These are phyloP conservation scores for Pelodiscus sinensis DNA, from an alignment of 2,113 vertebrate genomes.

Conservation along the genomic window DNA sequence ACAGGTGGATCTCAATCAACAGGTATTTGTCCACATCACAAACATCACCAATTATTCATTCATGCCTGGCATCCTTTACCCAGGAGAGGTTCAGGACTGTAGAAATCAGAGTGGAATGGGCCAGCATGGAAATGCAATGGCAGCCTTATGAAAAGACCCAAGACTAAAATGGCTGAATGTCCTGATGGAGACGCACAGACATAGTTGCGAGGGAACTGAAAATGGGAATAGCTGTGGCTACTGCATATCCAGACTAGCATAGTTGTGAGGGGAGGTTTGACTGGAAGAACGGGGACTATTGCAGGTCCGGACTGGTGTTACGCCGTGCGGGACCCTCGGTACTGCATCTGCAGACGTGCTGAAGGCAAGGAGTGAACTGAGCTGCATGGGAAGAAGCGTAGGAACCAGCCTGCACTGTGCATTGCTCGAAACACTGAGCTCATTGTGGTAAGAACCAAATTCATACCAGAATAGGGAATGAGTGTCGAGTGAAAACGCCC, in stretches of 20 bases:
- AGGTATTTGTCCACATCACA: background rate
- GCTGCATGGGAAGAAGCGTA: background rate
- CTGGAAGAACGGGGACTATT: background rate
- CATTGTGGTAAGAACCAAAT: background rate
- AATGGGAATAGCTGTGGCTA: background rate
- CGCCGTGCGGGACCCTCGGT: background rate
- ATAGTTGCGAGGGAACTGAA: background rate
- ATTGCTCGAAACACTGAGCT: background rate
- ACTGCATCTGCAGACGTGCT: background rate
- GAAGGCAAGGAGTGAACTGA: background rate
- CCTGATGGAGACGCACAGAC: background rate
- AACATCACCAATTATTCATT: background rate
- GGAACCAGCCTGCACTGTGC: background rate
- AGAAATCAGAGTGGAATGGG: background rate
- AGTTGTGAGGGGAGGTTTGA: background rate
- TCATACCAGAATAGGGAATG: background rate
- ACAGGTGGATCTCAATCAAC: background rate
- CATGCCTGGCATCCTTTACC: background rate
- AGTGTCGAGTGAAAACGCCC: background rate
- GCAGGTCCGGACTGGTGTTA: fast-evolving
- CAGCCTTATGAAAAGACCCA: background rate
- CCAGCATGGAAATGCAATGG: background rate
- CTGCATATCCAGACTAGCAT: background rate
- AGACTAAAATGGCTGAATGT: fast-evolving
- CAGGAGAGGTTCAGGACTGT: background rate